phyloP scores from a whole-genome alignment of 1,140 invertebrate genomes.

The Nymphalis io region DNA sequence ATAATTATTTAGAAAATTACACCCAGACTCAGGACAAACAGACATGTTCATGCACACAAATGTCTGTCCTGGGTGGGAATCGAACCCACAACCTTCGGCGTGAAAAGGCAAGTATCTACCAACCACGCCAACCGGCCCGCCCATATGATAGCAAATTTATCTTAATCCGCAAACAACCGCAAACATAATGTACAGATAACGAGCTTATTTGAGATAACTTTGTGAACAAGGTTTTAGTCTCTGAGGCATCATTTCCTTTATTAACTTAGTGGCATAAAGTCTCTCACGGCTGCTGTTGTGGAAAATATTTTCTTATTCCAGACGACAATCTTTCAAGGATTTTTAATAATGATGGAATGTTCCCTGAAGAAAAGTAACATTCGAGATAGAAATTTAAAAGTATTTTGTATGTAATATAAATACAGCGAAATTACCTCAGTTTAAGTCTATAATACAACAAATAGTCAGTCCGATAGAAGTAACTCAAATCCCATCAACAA shows the following conservation, averaged over 20 bases:
- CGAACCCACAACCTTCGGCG: no score
- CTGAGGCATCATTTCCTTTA: constrained; percentile 37
- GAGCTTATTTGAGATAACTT: constrained; percentile 38
- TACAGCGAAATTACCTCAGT: no score
- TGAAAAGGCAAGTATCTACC: no score
- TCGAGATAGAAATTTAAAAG: constrained; percentile 2
- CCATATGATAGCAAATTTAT: constrained; percentile 27
- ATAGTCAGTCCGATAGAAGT: no score
- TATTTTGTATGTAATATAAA: not conserved
- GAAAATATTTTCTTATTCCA: constrained; percentile 26
- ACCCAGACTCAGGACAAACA: no score
- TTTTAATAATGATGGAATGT: constrained; percentile 11
- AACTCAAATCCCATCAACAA: no score
- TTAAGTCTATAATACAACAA: no score
- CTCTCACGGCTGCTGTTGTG: constrained; percentile 19
- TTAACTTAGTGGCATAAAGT: constrained; percentile 31
- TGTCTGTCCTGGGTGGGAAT: no score
- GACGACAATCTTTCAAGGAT: constrained; percentile 8
- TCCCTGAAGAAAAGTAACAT: not conserved
- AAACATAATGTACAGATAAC: constrained; percentile 36
- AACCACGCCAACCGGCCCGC: no score
- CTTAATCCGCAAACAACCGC: constrained; percentile 24
- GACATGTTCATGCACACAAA: no score
- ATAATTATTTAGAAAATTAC: no score
- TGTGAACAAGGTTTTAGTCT: constrained; percentile 37